Percentiles rank a stretch among this genome's conserved stretches.
Conservation (phyloP, 37 sponge, comb jelly and placozoan genomes). For the Spongilla lacustris region DNA sequence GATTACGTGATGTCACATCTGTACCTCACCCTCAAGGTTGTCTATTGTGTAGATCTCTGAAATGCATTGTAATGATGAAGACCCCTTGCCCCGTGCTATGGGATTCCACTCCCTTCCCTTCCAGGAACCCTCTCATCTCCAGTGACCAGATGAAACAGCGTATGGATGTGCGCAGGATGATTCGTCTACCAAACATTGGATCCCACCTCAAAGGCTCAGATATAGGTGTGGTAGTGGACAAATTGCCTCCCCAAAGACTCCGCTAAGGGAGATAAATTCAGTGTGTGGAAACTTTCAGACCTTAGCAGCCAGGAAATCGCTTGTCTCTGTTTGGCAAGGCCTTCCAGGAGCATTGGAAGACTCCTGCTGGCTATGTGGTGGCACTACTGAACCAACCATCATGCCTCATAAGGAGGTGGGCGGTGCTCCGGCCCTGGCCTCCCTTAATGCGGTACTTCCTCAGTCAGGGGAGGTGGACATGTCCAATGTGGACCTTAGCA, state of each 20-base stretch:
- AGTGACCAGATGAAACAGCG: constrained; percentile 57
- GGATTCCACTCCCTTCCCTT: background rate
- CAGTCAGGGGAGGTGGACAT: too few species aligned
- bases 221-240: constrained; percentile 79
- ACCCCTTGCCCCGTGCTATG: background rate
- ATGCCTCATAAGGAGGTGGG: too few species aligned
- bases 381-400: too few species aligned
- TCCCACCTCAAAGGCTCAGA: constrained; percentile 54
- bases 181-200: constrained; percentile 27
- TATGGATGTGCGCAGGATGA: constrained; percentile 73
- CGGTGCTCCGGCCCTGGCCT: too few species aligned
- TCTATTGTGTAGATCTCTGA: too few species aligned
- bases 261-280: constrained; percentile 69
- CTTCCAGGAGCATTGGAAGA: constrained; percentile 86
- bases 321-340: constrained; percentile 79
- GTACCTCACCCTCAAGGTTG: too few species aligned
- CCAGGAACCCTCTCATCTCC: constrained; percentile 71
- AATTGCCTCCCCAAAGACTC: constrained; percentile 74
- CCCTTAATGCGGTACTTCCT: too few species aligned
- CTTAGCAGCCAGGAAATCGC: constrained; percentile 58
- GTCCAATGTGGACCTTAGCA: too few species aligned
- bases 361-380: constrained; percentile 49
- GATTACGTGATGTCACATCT: too few species aligned
- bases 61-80: too few species aligned
- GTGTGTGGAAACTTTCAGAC: constrained; percentile 80